Percentiles rank a stretch among this genome's conserved stretches.
Conservation (phyloP, 2,113 vertebrate genomes). For the Trematocara unimaculatum region DNA sequence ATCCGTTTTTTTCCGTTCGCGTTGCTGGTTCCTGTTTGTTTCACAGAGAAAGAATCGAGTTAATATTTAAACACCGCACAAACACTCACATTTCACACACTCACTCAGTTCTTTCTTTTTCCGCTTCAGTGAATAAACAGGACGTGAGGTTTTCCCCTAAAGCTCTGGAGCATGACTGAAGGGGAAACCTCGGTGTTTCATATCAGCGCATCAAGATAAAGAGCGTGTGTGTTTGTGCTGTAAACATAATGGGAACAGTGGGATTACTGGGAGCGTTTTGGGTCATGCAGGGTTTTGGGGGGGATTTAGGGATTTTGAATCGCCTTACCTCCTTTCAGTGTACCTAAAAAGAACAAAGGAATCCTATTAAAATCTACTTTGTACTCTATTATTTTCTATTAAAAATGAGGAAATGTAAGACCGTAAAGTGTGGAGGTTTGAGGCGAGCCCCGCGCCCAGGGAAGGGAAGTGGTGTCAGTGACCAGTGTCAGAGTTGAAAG, state of each 20-base stretch:
- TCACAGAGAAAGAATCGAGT: neutral
- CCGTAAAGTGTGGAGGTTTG: neutral
- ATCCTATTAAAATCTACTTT: neutral
- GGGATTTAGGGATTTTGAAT: neutral
- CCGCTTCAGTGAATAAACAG: neutral
- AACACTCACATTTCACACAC: neutral
- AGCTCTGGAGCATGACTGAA: neutral
- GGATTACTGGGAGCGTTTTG: conserved; percentile 50
- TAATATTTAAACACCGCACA: conserved; percentile 14
- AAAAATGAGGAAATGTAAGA: neutral
- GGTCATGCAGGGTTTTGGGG: conserved; percentile 35
- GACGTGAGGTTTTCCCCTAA: neutral
- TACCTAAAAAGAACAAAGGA: conserved; percentile 1
- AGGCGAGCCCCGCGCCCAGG: neutral
- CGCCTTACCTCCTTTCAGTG: neutral
- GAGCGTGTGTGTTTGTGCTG: neutral
- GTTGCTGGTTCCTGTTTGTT: neutral
- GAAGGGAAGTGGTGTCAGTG: conserved; percentile 29
- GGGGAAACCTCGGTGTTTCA: neutral
- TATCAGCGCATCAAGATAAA: neutral
- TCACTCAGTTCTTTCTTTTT: neutral
- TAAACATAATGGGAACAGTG: conserved; percentile 24
- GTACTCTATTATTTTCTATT: neutral
- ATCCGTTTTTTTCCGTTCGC: neutral
- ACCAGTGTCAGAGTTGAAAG: conserved; percentile 31